Evolutionary conservation across 2,888 invertebrate genomes (phyloP).

Genomic region (Gisinianus flammeolus): DNA sequence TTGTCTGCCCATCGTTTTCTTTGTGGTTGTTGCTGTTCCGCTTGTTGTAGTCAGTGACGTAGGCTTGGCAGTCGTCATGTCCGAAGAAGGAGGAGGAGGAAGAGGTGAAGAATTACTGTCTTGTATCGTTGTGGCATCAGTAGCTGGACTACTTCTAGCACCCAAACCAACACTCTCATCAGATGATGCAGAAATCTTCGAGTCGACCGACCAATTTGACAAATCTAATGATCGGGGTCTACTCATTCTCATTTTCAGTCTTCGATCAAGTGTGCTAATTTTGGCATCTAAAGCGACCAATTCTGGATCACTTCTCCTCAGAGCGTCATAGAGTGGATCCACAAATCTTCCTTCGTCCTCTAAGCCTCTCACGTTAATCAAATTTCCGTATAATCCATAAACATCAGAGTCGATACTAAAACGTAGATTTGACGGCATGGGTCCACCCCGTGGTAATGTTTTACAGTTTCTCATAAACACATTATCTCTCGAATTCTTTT

Average conservation of each 20-base stretch:
- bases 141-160: constrained; percentile 63
- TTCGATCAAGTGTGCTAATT: constrained; percentile 79
- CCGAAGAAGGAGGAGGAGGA: constrained; percentile 22
- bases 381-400: constrained; percentile 85
- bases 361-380: constrained; percentile 87
- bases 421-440: constrained; percentile 49
- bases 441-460: constrained; percentile 73
- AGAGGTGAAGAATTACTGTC: constrained; percentile 25
- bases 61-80: constrained; percentile 5
- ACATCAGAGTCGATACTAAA: constrained; percentile 76
- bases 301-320: constrained; percentile 82
- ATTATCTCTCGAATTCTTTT: constrained; percentile 66
- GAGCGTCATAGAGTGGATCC: constrained; percentile 75
- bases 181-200: constrained; percentile 83
- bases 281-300: constrained; percentile 81
- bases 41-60: constrained; percentile 9
- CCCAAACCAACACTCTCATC: constrained; percentile 68
- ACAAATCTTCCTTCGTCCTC: constrained; percentile 75
- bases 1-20: constrained; percentile 19
- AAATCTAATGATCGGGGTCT: constrained; percentile 81
- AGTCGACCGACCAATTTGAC: constrained; percentile 88
- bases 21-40: constrained; percentile 30
- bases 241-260: constrained; percentile 80
- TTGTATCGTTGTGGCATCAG: constrained; percentile 11
- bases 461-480: constrained; percentile 70